Base-by-base conservation (phyloP, 2,113 vertebrate genomes). In the Albula goreensis region DNA sequence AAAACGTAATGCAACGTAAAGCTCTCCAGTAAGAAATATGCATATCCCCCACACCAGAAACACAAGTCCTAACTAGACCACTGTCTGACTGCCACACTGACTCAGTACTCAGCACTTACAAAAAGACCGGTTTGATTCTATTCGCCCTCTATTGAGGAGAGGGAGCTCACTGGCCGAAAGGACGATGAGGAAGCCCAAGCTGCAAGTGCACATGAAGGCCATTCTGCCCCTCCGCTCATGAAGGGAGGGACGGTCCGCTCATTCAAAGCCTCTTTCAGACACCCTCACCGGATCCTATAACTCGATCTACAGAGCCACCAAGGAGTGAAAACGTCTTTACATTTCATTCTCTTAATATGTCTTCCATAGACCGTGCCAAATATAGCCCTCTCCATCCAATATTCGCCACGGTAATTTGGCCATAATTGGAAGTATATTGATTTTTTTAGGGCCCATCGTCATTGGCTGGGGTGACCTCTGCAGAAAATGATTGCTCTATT, bases 401-500 rank as follows among this genome's bases (percentile, higher is more conserved):
- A 83, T 22, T 66, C 80, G 53, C 84, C 70, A 56, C 83, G 57
- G 88, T 88, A 86, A 89, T 88, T 86, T 87, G 83, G 80, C 90
- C 85, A 85, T 95, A 94, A 94, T 94, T 93, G 92, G 90, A 88
- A 87, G 90, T 86, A 92, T 93, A 95, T 95, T 95, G 94, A 94
- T 95, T 95, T 93, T 56, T 91, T 86, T 83, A 90, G 88, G 90
- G 31, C 31, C 91, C 90, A 92, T 94, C 90, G 91, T 93, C 92
- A 93, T 85, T 41, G 91, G 92, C 90, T 88, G 93, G 92, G 93
- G 93, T 94, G 92, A 95, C 94, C 93, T 95, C 95, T 95, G 94
- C 93, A 93, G 91, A 94, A 91, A 95, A 94, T 94, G 94, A 96
- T 95, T 94, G 93, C 94, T 95, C 94, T 91, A 94, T 95, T 95